Conservation (phyloP, 1,140 invertebrate genomes). For the Neodiprion fabricii region DNA sequence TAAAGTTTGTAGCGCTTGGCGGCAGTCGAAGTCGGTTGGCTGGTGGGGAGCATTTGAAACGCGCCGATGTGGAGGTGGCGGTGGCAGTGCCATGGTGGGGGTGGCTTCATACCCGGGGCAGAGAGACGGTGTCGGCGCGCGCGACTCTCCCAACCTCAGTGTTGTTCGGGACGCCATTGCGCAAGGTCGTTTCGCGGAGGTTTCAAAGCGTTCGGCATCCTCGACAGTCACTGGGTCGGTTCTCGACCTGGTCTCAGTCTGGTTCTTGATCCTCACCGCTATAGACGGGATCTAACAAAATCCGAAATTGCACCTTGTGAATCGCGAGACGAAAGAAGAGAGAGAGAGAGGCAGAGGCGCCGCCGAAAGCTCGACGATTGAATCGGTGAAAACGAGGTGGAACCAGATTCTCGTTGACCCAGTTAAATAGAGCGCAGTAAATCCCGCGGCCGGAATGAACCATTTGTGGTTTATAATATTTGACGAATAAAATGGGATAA, state of each 20-base stretch:
- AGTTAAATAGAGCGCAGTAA: background rate
- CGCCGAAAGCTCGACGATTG: no score
- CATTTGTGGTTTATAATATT: background rate
- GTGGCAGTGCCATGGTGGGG: slow-evolving; percentile 34
- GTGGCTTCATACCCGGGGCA: slow-evolving; percentile 28
- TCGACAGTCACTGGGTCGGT: background rate
- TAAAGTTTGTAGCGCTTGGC: slow-evolving; percentile 1
- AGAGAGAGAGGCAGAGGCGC: no score
- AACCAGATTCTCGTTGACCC: background rate
- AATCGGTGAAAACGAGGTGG: no score
- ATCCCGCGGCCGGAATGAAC: background rate
- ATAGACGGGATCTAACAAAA: no score
- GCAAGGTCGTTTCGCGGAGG: slow-evolving; percentile 35
- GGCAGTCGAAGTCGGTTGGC: slow-evolving; percentile 8
- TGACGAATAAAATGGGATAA: background rate
- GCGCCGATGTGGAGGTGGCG: slow-evolving; percentile 7
- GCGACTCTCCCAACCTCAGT: slow-evolving; percentile 48
- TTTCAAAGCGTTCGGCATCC: background rate
- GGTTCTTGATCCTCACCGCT: no score
- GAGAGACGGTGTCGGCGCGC: slow-evolving; percentile 49
- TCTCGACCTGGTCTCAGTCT: no score
- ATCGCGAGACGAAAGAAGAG: no score
- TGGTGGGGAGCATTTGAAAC: slow-evolving; percentile 31
- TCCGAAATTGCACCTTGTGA: no score
- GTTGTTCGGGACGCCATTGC: slow-evolving; percentile 52